Percentiles rank a stretch among this genome's conserved stretches.
These are phyloP conservation scores for Illadopsis cleaveri DNA, from an alignment of 2,113 vertebrate species.

Conservation along the genomic window DNA sequence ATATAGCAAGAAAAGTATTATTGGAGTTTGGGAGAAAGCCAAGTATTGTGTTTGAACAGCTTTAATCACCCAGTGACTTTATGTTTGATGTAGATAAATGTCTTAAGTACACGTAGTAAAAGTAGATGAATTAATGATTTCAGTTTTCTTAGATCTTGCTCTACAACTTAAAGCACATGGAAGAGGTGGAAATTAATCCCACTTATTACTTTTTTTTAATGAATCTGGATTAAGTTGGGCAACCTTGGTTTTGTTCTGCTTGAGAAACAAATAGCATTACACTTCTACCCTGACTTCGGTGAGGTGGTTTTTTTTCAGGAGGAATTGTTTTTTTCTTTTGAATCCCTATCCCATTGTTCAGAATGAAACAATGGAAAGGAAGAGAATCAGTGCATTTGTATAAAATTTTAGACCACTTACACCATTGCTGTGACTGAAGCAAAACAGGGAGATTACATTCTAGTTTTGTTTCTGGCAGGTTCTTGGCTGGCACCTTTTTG, in stretches of 20 bases:
- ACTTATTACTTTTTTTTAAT: background rate
- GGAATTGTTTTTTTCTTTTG: background rate
- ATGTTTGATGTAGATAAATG: constrained; percentile 63
- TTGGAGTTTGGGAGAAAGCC: constrained; percentile 49
- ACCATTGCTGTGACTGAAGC: background rate
- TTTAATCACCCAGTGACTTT: constrained; percentile 26
- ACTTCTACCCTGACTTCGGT: background rate
- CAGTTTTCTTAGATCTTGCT: background rate
- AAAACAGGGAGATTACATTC: background rate
- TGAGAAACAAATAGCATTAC: background rate
- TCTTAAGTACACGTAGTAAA: constrained; percentile 29
- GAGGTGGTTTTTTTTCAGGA: background rate
- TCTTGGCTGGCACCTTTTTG: background rate
- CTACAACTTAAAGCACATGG: background rate
- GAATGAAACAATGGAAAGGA: background rate
- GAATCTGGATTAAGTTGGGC: background rate
- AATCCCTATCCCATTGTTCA: background rate
- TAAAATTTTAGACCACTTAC: background rate
- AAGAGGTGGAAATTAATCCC: background rate
- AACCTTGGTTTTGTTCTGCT: background rate
- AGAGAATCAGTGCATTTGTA: background rate
- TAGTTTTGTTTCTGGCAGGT: background rate
- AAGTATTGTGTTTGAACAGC: constrained; percentile 62
- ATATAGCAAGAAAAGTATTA: constrained; percentile 56
- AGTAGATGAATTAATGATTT: constrained; percentile 25